Conservation (phyloP, 2,888 invertebrate species). For the Azorinus chamasolen region DNA sequence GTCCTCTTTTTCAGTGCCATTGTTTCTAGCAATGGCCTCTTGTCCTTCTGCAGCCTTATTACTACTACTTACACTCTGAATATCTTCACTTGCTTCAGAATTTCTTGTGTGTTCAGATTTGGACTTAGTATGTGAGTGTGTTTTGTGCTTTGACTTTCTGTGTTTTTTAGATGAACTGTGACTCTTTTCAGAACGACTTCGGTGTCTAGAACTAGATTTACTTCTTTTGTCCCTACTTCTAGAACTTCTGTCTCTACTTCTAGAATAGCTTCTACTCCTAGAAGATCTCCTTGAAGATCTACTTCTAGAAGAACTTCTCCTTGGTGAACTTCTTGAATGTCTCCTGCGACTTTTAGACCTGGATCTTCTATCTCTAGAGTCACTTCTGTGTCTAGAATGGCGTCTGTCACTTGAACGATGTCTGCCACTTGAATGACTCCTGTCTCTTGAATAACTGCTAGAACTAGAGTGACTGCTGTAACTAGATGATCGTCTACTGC, state of each 20-base stretch:
- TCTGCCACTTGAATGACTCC: conserved; percentile 17
- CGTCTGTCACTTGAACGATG: conserved; percentile 1
- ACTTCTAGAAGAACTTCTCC: conserved; percentile 3
- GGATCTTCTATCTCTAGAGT: background rate
- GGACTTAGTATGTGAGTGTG: background rate
- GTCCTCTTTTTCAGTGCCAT: background rate
- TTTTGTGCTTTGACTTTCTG: conserved; percentile 1
- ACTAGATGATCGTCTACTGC: background rate
- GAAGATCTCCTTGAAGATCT: conserved; percentile 15
- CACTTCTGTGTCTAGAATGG: conserved; percentile 1
- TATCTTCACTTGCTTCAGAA: background rate
- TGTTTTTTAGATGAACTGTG: conserved; percentile 4
- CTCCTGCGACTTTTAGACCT: background rate
- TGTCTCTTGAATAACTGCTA: conserved; percentile 26
- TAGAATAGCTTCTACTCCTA: conserved; percentile 2
- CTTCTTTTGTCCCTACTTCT: background rate
- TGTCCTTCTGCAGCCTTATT: background rate
- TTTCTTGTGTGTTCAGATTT: background rate
- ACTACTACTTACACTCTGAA: background rate
- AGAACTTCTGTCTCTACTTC: background rate
- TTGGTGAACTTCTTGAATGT: conserved; percentile 1
- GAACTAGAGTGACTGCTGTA: conserved; percentile 1
- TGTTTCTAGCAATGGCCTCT: background rate
- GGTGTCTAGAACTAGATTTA: background rate
- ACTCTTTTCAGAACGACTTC: background rate